Evolutionary conservation across 2,113 vertebrate species (phyloP), one percentile per base, ranked within the genome.

Genomic region (Procavia capensis): DNA sequence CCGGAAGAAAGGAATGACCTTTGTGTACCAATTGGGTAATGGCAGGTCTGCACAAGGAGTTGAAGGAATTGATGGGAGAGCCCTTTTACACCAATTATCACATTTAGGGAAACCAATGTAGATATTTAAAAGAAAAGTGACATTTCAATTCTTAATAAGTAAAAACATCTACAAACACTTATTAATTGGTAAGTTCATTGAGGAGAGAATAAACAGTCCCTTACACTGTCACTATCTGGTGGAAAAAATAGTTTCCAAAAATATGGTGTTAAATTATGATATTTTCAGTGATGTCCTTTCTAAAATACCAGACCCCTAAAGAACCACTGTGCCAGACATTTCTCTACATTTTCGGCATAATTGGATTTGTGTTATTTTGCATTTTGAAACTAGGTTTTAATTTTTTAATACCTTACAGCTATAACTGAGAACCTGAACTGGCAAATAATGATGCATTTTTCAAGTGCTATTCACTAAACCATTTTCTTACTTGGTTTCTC

Each of bases 191-290:
- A 68, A 29, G 54, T 72, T 94, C 31, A 76, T 0, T 64, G 39
- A 61, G 3, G 2, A 93, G 16, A 82, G 54, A 88, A 27, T 59
- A 19, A 80, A 61, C 3, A 57, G 27, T 41, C 85, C 93, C 47
- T 85, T 93, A 85, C 72, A 29, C 19, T 76, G 7, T 72, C 84
- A 57, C 63, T 66, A 39, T 47, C 64, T 68, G 20, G 19, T 72
- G 6, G 45, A 25, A 84, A 84, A 91, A 80, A 50, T 45, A 64
- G 39, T 64, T 94, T 91, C 61, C 29, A 68, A 85, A 45, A 11
- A 68, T 45, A 22, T 27, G 54, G 90, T 83, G 29, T 88, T 79
- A 41, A 90, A 88, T 81, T 90, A 93, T 93, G 45, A 75, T 17
- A n/a, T 75, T 8, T 54, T 93, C 36, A 39, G 3, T 76, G 29